These are phyloP conservation scores for Xylocampa areola DNA, from an alignment of 2,888 invertebrate genomes.

Conservation along the genomic window DNA sequence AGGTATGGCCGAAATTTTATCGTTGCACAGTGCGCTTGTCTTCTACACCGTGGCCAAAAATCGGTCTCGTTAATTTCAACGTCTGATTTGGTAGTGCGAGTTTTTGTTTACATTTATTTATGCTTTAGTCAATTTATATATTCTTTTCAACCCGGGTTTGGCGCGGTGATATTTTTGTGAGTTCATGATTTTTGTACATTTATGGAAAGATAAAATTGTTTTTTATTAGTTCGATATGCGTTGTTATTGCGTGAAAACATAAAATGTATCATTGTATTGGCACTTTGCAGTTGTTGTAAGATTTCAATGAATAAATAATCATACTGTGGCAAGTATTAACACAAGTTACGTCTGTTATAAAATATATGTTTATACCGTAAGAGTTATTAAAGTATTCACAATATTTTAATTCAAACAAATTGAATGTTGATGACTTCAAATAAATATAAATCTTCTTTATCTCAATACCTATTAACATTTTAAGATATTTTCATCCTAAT, in stretches of 20 bases:
- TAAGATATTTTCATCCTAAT: too few species aligned
- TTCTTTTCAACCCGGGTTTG: slow-evolving; percentile 29
- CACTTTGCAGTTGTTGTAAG: background rate
- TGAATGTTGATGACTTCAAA: too few species aligned
- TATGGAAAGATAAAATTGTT: slow-evolving; percentile 59
- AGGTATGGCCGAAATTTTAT: slow-evolving; percentile 52
- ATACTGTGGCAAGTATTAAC: too few species aligned
- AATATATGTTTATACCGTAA: too few species aligned
- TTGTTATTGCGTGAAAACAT: slow-evolving; percentile 21
- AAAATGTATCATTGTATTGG: slow-evolving; percentile 1
- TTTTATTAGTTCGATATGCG: slow-evolving; percentile 48
- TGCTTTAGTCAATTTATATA: slow-evolving; percentile 41
- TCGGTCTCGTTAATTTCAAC: slow-evolving; percentile 52
- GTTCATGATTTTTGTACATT: slow-evolving; percentile 62
- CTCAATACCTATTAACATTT: too few species aligned
- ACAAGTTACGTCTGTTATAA: too few species aligned
- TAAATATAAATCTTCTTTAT: too few species aligned
- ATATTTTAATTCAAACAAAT: too few species aligned
- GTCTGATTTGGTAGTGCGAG: slow-evolving; percentile 50
- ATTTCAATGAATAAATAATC: too few species aligned
- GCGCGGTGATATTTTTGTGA: slow-evolving; percentile 59
- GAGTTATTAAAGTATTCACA: too few species aligned
- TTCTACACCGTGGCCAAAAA: slow-evolving; percentile 40
- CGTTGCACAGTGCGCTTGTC: slow-evolving; percentile 38
- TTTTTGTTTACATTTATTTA: slow-evolving; percentile 49